These are phyloP conservation scores for Caenorhabditis panamensis DNA, from an alignment of 2,888 invertebrate species.

Conservation along the genomic window DNA sequence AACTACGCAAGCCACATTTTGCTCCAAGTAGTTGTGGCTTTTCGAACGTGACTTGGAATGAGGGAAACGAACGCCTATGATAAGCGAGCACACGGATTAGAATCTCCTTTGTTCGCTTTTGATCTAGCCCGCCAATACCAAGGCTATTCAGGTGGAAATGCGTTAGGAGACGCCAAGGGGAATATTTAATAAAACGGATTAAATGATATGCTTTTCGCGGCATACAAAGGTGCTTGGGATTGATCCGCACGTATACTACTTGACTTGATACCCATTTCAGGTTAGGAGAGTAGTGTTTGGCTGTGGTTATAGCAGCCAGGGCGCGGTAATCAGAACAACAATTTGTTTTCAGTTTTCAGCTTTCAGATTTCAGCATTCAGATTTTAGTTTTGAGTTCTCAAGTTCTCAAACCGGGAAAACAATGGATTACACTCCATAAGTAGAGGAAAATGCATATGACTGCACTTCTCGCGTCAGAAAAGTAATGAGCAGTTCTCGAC, in stretches of 20 bases:
- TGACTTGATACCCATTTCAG: neutral
- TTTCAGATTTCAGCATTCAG: too few relatives aligned
- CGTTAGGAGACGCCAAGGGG: neutral
- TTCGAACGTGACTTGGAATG: neutral
- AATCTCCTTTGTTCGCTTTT: slow-evolving; percentile 32
- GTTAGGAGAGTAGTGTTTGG: too few relatives aligned
- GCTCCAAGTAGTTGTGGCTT: neutral
- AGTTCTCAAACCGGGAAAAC: too few relatives aligned
- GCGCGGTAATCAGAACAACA: too few relatives aligned
- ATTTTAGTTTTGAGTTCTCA: too few relatives aligned
- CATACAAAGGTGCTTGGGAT: neutral
- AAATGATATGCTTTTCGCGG: slow-evolving; percentile 6
- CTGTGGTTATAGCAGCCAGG: too few relatives aligned
- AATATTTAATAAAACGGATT: slow-evolving; percentile 36
- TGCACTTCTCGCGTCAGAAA: too few relatives aligned
- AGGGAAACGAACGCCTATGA: slow-evolving; percentile 19
- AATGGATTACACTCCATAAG: too few relatives aligned
- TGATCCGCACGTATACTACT: neutral
- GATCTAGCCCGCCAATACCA: neutral
- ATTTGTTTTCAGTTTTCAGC: too few relatives aligned
- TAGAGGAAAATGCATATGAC: too few relatives aligned
- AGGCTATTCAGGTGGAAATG: slow-evolving; percentile 39
- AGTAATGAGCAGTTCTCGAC: too few relatives aligned
- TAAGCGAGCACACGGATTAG: slow-evolving; percentile 18
- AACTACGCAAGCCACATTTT: too few relatives aligned